Conservation (phyloP, 2,797 vertebrate species). For the Antrozous pallidus region DNA sequence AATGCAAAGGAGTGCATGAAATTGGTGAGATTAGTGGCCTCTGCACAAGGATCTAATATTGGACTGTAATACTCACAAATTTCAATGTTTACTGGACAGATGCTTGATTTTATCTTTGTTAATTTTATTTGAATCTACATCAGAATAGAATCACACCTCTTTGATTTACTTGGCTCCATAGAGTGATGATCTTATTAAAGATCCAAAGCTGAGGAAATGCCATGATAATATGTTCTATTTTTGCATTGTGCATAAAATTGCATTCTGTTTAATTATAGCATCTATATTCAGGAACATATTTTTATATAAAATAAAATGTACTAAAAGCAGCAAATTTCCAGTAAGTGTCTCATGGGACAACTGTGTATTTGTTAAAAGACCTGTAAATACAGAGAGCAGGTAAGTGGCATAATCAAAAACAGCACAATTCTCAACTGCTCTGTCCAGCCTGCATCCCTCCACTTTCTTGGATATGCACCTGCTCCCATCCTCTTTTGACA, state of each 20-base stretch:
- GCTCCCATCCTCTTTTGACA: neutral
- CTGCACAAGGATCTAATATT: neutral
- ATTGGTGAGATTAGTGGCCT: neutral
- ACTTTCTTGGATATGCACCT: too few relatives aligned
- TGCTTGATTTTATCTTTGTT: conserved; percentile 21
- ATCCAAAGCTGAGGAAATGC: neutral
- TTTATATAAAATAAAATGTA: conserved; percentile 21
- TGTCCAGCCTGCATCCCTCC: neutral
- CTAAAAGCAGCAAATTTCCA: neutral
- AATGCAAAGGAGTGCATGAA: neutral
- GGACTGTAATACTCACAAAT: neutral
- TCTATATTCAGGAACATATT: neutral
- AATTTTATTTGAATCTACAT: neutral
- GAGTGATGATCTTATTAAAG: conserved; percentile 15
- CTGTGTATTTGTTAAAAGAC: neutral
- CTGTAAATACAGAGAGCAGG: neutral
- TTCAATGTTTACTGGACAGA: neutral
- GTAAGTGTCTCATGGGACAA: neutral
- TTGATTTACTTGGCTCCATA: neutral
- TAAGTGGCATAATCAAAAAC: neutral
- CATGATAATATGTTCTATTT: neutral
- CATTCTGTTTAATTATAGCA: conserved; percentile 2
- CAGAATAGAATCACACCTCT: neutral
- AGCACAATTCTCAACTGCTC: neutral
- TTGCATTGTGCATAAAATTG: neutral